Evolutionary conservation across 2,113 vertebrate genomes (phyloP).

Genomic region (Lipotes vexillifer): DNA sequence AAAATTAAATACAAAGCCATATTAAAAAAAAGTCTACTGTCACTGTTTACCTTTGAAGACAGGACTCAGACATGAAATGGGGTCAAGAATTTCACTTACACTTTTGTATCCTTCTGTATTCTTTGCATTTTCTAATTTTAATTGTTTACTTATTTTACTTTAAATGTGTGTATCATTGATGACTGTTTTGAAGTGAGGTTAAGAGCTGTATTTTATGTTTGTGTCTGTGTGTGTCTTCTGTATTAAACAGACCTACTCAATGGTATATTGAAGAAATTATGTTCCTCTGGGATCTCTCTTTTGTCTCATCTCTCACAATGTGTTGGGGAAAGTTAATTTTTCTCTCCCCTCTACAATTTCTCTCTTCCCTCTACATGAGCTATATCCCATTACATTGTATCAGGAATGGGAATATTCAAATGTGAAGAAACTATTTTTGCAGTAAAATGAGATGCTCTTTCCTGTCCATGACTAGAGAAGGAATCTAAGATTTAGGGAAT

Average conservation of each 20-base stretch:
- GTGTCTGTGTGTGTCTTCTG: not conserved
- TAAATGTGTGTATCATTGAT: not conserved
- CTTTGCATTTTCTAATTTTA: not conserved
- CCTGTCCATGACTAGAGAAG: not conserved
- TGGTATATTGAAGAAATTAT: not conserved
- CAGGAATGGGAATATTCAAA: not conserved
- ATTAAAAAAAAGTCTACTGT: not conserved
- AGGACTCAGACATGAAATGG: accelerated
- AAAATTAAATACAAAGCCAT: too few species aligned
- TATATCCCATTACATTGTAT: not conserved
- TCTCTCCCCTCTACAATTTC: not conserved
- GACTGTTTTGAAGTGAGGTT: not conserved
- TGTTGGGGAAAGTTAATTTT: not conserved
- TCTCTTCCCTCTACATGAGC: not conserved
- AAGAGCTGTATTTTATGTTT: not conserved
- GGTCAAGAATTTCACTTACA: not conserved
- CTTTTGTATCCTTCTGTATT: not conserved
- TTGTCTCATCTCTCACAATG: not conserved
- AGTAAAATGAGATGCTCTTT: not conserved
- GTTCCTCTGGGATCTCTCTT: not conserved
- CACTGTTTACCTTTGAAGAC: not conserved
- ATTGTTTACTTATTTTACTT: not conserved
- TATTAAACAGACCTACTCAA: not conserved
- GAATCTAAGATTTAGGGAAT: not conserved
- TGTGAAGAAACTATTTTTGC: not conserved